Conservation (phyloP, 2,797 vertebrate species). For the Discoglossus pictus region DNA sequence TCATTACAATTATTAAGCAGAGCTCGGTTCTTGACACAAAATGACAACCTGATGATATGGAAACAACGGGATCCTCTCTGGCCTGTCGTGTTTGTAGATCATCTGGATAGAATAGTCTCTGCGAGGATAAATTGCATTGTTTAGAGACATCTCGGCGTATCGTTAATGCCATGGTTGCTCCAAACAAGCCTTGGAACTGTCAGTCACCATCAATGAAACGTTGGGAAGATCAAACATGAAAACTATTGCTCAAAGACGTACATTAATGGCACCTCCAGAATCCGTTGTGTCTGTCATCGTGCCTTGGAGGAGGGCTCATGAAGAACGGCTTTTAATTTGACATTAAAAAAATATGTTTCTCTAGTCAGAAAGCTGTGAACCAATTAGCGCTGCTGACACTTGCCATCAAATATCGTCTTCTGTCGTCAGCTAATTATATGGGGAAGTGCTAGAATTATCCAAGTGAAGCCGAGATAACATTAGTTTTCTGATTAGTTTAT, state of each 20-base stretch:
- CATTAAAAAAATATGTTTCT: slow-evolving; percentile 8
- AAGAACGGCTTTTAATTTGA: not conserved
- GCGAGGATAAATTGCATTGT: not conserved
- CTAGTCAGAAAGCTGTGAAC: slow-evolving; percentile 6
- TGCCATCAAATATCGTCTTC: not conserved
- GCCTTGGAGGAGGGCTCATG: slow-evolving; percentile 4
- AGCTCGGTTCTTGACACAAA: not conserved
- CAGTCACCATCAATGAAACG: slow-evolving; percentile 27
- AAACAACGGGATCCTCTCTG: not conserved
- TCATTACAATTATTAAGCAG: not conserved
- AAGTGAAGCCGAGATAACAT: not conserved
- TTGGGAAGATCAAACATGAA: slow-evolving; percentile 24
- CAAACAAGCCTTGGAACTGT: slow-evolving; percentile 14
- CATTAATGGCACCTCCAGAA: slow-evolving; percentile 7
- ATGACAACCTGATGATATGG: not conserved
- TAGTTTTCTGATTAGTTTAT: not conserved
- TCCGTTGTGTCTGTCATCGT: slow-evolving; percentile 4
- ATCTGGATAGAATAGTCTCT: not conserved
- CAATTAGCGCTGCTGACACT: slow-evolving; percentile 19
- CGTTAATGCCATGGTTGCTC: not conserved
- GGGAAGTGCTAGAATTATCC: not conserved
- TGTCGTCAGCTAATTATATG: slow-evolving; percentile 6
- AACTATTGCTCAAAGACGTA: slow-evolving; percentile 1
- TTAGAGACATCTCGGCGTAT: slow-evolving; percentile 6
- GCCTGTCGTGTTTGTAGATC: slow-evolving; percentile 10